Base-by-base conservation (phyloP, 1,140 invertebrate genomes). In the Odontomachus brunneus region DNA sequence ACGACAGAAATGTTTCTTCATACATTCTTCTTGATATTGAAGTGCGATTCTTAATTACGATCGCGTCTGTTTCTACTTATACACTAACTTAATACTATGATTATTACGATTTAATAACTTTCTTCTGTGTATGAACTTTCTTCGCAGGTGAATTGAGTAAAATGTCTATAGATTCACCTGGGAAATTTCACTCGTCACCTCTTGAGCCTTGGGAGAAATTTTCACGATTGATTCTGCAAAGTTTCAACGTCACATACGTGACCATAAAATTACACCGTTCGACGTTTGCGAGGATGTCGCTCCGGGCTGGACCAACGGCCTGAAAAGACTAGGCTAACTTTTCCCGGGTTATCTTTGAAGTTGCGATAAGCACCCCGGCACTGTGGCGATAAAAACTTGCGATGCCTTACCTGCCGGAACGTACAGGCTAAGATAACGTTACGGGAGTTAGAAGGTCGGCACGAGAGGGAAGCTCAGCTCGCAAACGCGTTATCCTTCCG, bases 401-500 rank as follows among this genome's bases (percentile, higher is more conserved):
- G 65, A 80, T 80, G 69, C 49, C 75, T 80, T 80, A 80, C 22
- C 33, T 57, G 51, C 49, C 67, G 75, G 67, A 51, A 48, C 29
- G 59, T 14, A 44, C 38, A 44, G 17, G 29, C 22, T 14, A 59
- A 80, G 75, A 71, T 80, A 80, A 80, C 65, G 53, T 80, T 80
- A 59, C 33, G 67, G 51, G 22, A 57, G 75, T 57, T 71, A 33
- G 67, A 78, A 29, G 33, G 22, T 78, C 62, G 49, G 48, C 51
- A 29, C 55, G 55, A 44, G 0, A 49, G 51, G 63, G 51, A 14
- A 59, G 65, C 33, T 80, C 59, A 71, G 75, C 66, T 71, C 14
- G 33, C 63, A 57, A 55, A 57, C 38, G 72, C 74, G 60, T 85
- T 85, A 81, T 86, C 66, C 84, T 29, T 26, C 75, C 66, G n/a